Percentiles rank a stretch among this genome's conserved stretches.
Conservation (phyloP, 2,797 vertebrate species). For the Babyrousa celebensis region DNA sequence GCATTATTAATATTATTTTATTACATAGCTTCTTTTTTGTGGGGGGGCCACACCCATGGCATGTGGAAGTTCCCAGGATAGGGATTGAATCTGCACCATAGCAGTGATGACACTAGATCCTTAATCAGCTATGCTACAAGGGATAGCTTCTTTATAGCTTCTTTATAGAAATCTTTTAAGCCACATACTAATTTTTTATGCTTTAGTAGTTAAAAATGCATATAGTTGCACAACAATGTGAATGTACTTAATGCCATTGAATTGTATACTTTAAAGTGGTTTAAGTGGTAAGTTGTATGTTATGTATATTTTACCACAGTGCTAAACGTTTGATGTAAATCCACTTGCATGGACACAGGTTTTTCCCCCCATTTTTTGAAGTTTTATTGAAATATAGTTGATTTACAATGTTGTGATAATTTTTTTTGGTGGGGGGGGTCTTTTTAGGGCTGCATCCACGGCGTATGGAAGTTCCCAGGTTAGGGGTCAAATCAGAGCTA, state of each 20-base stretch:
- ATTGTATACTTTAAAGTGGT: slow-evolving; percentile 3
- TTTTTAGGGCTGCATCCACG: no score
- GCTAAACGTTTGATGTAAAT: neutral
- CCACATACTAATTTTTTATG: neutral
- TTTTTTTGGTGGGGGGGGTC: no score
- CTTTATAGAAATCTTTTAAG: slow-evolving; percentile 35
- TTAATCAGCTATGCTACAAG: no score
- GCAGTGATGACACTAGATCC: no score
- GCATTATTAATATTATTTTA: slow-evolving; percentile 21
- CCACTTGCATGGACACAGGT: neutral
- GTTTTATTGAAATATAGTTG: no score
- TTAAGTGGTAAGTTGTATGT: neutral
- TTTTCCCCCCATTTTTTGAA: no score
- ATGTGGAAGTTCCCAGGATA: no score
- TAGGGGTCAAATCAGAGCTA: no score
- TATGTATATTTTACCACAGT: neutral
- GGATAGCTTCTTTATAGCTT: neutral
- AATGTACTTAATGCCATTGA: neutral
- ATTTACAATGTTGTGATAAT: no score
- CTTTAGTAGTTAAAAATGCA: slow-evolving; percentile 15
- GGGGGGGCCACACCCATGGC: no score
- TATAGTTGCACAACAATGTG: neutral
- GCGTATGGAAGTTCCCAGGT: no score
- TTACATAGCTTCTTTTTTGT: neutral
- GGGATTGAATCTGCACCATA: no score